Evolutionary conservation across 2,888 invertebrate genomes (phyloP), one percentile per base, ranked within the genome.

Genomic region (Eristalis intricaria): DNA sequence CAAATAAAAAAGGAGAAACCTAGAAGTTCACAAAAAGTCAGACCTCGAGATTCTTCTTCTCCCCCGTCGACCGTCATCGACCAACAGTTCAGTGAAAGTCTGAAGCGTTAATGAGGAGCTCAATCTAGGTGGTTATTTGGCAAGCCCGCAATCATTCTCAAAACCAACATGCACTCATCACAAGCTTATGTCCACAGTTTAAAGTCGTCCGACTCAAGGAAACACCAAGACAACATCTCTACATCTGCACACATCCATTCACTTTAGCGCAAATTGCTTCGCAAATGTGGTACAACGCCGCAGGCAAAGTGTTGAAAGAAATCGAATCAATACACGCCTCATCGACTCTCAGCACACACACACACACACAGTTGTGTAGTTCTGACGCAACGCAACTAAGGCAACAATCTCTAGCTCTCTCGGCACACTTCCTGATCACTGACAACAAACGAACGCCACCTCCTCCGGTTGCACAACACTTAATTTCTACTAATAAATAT

Each of bases 401-500:
- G 61, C 50, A 50, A 76, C 81, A 71, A 61, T 73, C 79, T 58
- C 73, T 76, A 65, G 43, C 40, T 32, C 81, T 68, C 71, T 22
- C 78, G 70, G 76, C 80, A 84, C 80, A 84, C 79, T 87, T 87
- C 87, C 87, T 87, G 84, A 63, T 84, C 26, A 73, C 50, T 19
- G 50, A 80, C 75, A 80, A 84, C 79, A 60, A 65, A 60, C 60
- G 15, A 50, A 50, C 50, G 60, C 64, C 75, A 80, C 66, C 75
- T 78, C 35, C 50, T 43, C 70, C 56, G 11, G 58, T 87, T 87
- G 73, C 79, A 73, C 79, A 84, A 87, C 75, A 22, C 23, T 66
- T 75, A 84, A 87, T 84, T 87, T 84, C 66, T 68, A 60, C 79
- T 87, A 87, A 87, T 87, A 87, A 84, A 87, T 84, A 84, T 80